Percentiles rank a stretch among this genome's conserved stretches.
Evolutionary conservation across 2,113 vertebrate genomes (phyloP).

Genomic region (Apodemus sylvaticus): DNA sequence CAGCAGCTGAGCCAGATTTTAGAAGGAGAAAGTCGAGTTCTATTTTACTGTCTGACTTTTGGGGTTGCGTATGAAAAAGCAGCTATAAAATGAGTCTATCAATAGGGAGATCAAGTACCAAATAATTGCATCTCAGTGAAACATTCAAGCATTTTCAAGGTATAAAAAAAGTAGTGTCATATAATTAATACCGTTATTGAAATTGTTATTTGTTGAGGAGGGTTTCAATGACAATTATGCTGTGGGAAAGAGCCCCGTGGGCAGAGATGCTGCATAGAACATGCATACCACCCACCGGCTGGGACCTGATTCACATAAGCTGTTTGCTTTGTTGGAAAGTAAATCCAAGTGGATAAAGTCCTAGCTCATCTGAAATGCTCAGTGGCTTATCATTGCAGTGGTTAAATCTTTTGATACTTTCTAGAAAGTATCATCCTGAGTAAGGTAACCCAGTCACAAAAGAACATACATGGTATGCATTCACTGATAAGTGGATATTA

Average conservation of each 20-base stretch:
- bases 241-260: not conserved
- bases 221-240: not conserved
- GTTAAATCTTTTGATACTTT: not conserved
- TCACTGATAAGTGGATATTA: too few species aligned
- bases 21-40: not conserved
- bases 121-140: not conserved
- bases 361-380: not conserved
- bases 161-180: not conserved
- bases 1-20: not conserved
- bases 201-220: not conserved
- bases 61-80: not conserved
- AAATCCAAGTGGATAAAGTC: not conserved
- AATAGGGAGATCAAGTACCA: not conserved
- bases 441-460: too few species aligned
- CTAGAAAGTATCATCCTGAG: too few species aligned
- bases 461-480: too few species aligned
- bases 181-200: not conserved
- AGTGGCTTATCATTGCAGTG: not conserved
- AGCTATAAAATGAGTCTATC: not conserved
- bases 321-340: slow-evolving; percentile 47
- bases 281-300: not conserved
- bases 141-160: not conserved
- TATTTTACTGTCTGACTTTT: not conserved
- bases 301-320: not conserved
- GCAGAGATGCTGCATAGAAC: rapidly evolving